These are phyloP conservation scores for Tetragnatha montana DNA, from an alignment of 2,888 invertebrate species.

Conservation along the genomic window DNA sequence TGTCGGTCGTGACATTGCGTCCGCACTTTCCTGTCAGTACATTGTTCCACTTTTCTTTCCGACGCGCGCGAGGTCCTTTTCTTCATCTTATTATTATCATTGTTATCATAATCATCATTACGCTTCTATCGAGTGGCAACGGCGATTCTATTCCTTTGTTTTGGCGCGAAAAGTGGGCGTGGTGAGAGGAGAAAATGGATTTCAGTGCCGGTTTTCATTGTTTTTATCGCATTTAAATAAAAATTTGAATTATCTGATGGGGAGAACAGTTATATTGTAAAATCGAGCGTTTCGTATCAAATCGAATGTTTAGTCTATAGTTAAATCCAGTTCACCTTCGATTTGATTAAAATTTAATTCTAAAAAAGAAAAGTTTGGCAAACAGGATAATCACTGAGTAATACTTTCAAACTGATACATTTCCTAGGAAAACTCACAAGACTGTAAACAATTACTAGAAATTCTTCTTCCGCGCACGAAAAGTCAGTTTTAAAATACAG, in stretches of 20 bases:
- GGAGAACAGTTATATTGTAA: neutral
- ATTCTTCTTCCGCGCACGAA: too few species aligned
- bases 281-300: neutral
- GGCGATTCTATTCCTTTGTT: neutral
- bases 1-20: slow-evolving; percentile 56
- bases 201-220: neutral
- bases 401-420: too few species aligned
- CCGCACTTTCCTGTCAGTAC: slow-evolving; percentile 6
- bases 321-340: neutral
- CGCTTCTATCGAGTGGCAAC: neutral
- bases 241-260: neutral
- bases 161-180: neutral
- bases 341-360: neutral
- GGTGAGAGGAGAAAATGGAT: neutral
- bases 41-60: neutral
- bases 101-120: neutral
- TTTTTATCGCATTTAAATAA: neutral
- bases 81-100: neutral
- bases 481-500: too few species aligned
- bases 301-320: neutral
- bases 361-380: too few species aligned
- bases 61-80: neutral
- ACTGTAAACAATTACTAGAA: too few species aligned
- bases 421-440: too few species aligned
- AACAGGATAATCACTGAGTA: too few species aligned